phyloP scores from a whole-genome alignment of 2,888 invertebrate species.

The Drosophila mimica region DNA sequence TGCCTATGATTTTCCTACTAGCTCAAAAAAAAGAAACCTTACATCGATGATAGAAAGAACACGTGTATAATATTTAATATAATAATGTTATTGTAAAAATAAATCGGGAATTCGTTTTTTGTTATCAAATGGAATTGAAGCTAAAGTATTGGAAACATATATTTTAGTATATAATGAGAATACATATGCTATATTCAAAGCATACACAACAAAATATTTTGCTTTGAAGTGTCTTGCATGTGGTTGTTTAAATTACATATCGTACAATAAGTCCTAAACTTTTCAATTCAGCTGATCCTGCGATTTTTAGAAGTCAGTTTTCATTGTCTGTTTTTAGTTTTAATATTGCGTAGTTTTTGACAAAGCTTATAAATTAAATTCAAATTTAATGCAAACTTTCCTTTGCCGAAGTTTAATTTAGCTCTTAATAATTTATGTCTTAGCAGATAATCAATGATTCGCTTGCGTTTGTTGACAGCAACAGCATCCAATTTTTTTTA shows the following conservation, averaged over 20 bases:
- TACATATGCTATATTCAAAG: background rate
- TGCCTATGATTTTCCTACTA: background rate
- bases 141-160: background rate
- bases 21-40: background rate
- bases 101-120: background rate
- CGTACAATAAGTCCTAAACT: background rate
- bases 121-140: background rate
- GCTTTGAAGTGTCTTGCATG: background rate
- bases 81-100: background rate
- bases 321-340: background rate
- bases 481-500: background rate
- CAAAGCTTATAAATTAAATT: background rate
- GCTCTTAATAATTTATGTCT: background rate
- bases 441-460: background rate
- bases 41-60: background rate
- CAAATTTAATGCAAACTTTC: background rate
- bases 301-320: background rate
- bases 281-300: background rate
- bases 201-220: background rate
- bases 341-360: background rate
- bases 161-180: background rate
- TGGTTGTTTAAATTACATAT: background rate
- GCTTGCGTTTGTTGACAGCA: background rate
- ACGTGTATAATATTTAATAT: background rate
- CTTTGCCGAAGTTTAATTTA: background rate